phyloP scores from a whole-genome alignment of 2,113 vertebrate genomes.

The Amphiprion percula region DNA sequence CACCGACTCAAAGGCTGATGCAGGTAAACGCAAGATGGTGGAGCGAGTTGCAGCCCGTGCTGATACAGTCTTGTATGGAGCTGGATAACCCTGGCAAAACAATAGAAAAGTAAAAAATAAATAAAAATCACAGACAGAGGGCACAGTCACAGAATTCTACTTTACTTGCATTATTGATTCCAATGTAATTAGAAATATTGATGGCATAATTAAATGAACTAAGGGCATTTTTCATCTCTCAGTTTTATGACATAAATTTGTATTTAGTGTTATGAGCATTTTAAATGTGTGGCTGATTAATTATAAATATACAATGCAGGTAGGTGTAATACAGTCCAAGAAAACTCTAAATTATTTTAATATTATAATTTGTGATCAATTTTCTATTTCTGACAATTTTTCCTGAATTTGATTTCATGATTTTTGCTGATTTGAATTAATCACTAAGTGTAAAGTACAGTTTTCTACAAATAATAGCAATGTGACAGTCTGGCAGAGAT shows the following conservation, averaged over 20 bases:
- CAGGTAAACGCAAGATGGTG: constrained; percentile 92
- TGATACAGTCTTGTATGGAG: constrained; percentile 93
- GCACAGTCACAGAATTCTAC: not conserved
- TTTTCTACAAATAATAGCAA: not conserved
- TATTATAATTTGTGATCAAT: too few species aligned
- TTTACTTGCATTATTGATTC: not conserved
- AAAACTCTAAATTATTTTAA: too few species aligned
- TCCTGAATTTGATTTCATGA: too few species aligned
- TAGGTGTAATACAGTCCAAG: too few species aligned
- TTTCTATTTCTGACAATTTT: too few species aligned
- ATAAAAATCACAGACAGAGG: not conserved
- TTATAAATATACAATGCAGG: too few species aligned
- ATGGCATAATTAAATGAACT: not conserved
- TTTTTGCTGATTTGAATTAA: not conserved
- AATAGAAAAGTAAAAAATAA: not conserved
- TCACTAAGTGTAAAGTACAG: too few species aligned
- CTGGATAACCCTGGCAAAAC: constrained; percentile 88
- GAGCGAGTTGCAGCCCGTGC: constrained; percentile 89
- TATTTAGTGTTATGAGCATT: not conserved
- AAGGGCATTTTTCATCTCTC: too few species aligned
- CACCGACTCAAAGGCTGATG: constrained; percentile 91
- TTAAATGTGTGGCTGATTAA: not conserved
- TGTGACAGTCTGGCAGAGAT: not conserved
- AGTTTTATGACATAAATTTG: not conserved
- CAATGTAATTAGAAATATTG: not conserved